Conservation (phyloP, 2,797 vertebrate genomes). For the Enteromius anoplus region DNA sequence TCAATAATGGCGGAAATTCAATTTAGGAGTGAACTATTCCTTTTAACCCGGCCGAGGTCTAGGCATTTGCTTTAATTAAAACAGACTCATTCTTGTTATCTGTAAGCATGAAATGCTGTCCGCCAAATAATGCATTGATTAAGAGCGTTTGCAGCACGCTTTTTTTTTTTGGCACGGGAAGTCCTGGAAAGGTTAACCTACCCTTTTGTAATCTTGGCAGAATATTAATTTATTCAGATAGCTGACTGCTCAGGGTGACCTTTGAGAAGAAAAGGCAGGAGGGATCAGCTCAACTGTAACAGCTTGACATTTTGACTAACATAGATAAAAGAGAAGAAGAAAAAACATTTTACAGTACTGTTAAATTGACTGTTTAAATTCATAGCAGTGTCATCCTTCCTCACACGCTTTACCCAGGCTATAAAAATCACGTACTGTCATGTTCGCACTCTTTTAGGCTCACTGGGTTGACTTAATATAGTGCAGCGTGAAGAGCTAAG, state of each 20-base stretch:
- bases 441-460: constrained; percentile 35
- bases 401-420: constrained; percentile 52
- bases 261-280: constrained; percentile 76
- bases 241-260: constrained; percentile 79
- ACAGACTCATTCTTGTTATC: constrained; percentile 50
- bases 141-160: constrained; percentile 63
- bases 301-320: constrained; percentile 82
- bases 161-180: constrained; percentile 61
- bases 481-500: constrained; percentile 12
- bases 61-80: constrained; percentile 55
- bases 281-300: constrained; percentile 76
- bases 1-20: constrained; percentile 3
- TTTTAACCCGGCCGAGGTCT: constrained; percentile 36
- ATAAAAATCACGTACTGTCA: constrained; percentile 43
- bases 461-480: constrained; percentile 30
- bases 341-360: constrained; percentile 65
- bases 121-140: constrained; percentile 71
- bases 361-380: constrained; percentile 65
- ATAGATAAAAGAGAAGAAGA: constrained; percentile 72
- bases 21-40: constrained; percentile 8
- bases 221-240: constrained; percentile 77
- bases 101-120: constrained; percentile 66
- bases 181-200: constrained; percentile 77
- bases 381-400: constrained; percentile 60
- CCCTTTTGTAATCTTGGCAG: constrained; percentile 74